Base-by-base conservation (phyloP, 23 tunicate species). In the Botrylloides violaceus region DNA sequence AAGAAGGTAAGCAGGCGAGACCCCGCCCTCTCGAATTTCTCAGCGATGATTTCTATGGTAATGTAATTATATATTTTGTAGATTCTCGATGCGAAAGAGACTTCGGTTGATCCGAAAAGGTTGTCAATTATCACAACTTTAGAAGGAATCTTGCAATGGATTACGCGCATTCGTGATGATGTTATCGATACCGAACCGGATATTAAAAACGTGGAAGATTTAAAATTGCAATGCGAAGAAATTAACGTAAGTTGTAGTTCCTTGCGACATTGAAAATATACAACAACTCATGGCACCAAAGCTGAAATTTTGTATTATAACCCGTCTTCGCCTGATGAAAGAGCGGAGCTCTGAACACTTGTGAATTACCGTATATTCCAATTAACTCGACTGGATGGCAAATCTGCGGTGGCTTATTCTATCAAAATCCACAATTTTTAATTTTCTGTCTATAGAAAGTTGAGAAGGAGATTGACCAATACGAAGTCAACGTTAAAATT, bases 401-500 rank as follows among this genome's bases (percentile, higher is more conserved):
- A n/a, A n/a, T n/a, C n/a, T n/a, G n/a, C n/a, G n/a, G n/a, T n/a
- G n/a, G n/a, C n/a, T n/a, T n/a, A n/a, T n/a, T n/a, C n/a, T n/a
- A n/a, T n/a, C n/a, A n/a, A n/a, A n/a, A n/a, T n/a, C n/a, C n/a
- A n/a, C 53, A 43, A 7, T 7, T 43, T 43, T 43, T 43, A 43
- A 9, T 43, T 43, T 15, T 43, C 64, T 15, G 1, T 68, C 4
- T 43, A 5, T 56, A 68, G 74, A 43, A 43, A 43, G 25, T 68
- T 5, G 74, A 68, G 37, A 4, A 2, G 19, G 58, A 68, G 30
- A 68, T 68, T 4, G n/a, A 68, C 30, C 57, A 38, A 25, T 36
- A 68, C 58, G 57, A 68, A 68, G 74, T 68, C 6, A 68, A 68
- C 36, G 74, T 68, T 4, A 68, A 68, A 43, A 68, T 68, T 5